These are phyloP conservation scores for Eptesicus fuscus DNA, from an alignment of 2,113 vertebrate species.

Conservation along the genomic window DNA sequence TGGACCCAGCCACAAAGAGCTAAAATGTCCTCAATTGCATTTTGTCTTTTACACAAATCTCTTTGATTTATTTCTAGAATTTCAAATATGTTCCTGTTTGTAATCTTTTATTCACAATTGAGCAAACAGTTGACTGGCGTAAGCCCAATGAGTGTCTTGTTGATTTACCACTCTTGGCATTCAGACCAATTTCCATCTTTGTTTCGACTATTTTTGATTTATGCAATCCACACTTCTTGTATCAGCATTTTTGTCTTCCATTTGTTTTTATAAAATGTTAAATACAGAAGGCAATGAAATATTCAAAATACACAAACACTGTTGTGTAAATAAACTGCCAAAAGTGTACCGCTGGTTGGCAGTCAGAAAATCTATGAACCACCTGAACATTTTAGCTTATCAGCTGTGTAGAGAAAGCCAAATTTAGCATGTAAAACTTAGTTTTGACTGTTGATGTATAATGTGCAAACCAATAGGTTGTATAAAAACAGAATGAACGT, in stretches of 20 bases:
- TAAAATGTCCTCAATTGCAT: not conserved
- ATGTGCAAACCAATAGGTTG: not conserved
- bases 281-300: conserved; percentile 62
- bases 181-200: conserved; percentile 31
- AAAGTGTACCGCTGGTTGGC: not conserved
- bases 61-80: conserved; percentile 50
- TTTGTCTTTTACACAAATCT: conserved; percentile 24
- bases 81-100: conserved; percentile 44
- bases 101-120: conserved; percentile 28
- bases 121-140: conserved; percentile 41
- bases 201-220: conserved; percentile 53
- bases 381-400: not conserved
- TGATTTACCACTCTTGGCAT: conserved; percentile 48
- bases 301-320: conserved; percentile 45
- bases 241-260: conserved; percentile 54
- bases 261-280: conserved; percentile 64
- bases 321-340: conserved; percentile 31
- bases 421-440: not conserved
- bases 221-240: not conserved
- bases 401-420: not conserved
- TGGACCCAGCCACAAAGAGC: not conserved
- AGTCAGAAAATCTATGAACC: not conserved
- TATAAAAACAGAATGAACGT: not conserved
- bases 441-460: not conserved
- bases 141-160: not conserved